Evolutionary conservation across 1,140 invertebrate species (phyloP), one percentile per base, ranked within the genome.

Genomic region (Teleopsis dalmanni): DNA sequence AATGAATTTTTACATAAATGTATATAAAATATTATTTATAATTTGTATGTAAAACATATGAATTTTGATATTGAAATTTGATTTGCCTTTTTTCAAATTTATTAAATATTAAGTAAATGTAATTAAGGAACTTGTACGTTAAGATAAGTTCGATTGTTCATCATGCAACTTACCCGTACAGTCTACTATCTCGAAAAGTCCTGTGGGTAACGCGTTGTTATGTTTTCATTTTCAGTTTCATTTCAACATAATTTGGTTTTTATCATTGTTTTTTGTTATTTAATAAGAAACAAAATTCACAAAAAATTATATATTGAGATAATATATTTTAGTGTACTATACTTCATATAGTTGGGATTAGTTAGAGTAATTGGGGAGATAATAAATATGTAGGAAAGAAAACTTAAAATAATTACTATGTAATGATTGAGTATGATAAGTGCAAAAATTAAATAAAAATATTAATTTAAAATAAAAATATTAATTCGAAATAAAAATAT

Each of bases 101-200:
- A 22, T 33, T 49, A 48, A 47, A n/a, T n/a, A n/a, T n/a, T n/a
- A n/a, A n/a, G n/a, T n/a, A n/a, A n/a, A n/a, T n/a, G n/a, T n/a
- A n/a, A n/a, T n/a, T n/a, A n/a, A n/a, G n/a, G n/a, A n/a, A n/a
- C n/a, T n/a, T n/a, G n/a, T n/a, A n/a, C n/a, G n/a, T n/a, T n/a
- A n/a, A n/a, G n/a, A n/a, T n/a, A n/a, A n/a, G 36, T 47, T 42
- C 54, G 52, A 47, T 51, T 51, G 52, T 56, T 54, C 56, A 54
- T 64, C 65, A 69, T 69, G 65, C 65, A 55, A 83, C 82, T 84
- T 75, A 84, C 82, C 82, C 82, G 71, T 84, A 84, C 71, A 84
- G 74, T 75, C 80, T 80, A 77, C 81, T 84, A 70, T 83, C 81
- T 69, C 80, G 79, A 71, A 83, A 80, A 73, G 81, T 82, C 78